Base-by-base conservation (phyloP, 2,888 invertebrate genomes). In the Nycteola revayana region DNA sequence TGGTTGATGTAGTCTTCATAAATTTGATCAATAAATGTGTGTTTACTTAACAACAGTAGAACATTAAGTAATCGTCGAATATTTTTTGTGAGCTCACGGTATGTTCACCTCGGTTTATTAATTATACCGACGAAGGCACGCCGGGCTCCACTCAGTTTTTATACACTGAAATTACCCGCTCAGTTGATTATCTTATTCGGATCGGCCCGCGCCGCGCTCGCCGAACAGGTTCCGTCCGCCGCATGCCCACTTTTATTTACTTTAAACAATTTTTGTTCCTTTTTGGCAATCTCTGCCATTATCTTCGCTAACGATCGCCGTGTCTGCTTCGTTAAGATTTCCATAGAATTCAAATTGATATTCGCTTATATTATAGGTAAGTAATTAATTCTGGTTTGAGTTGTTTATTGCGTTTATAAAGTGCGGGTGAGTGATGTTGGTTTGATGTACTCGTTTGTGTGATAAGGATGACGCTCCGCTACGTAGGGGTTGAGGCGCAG, bases 281-380 rank as follows among this genome's bases (percentile, higher is more conserved):
- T 83, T 88, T 87, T 83, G 80, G 83, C 84, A 81, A 85, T 81
- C 78, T 74, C 64, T 54, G 66, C 78, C 74, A 84, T 85, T 87
- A 87, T 86, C 86, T 75, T 59, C 53, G 72, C 65, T 79, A 85
- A 84, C 84, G 81, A 86, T 88, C 86, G 70, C 52, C 50, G 65
- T 56, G 64, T 69, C 58, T 59, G 71, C 78, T 79, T 80, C 81
- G 79, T 84, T 82, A 82, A 80, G 75, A 80, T 80, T 76, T 75
- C 72, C 74, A 81, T 78, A 74, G 69, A 66, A 60, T 65, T 75
- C 67, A 74, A 81, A 78, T 83, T 78, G 75, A 82, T 77, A 67
- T 66, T 64, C 53, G 52, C 28, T 55, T 57, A 55, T 73, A 68
- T 75, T 71, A 79, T 81, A 63, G 67, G 63, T 71, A n/a, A n/a